A percentile compares a stretch with the other conserved stretches of the same genome.
These are phyloP conservation scores for Sarotherodon lohbergeri DNA, from an alignment of 2,113 vertebrate genomes.

Conservation along the genomic window DNA sequence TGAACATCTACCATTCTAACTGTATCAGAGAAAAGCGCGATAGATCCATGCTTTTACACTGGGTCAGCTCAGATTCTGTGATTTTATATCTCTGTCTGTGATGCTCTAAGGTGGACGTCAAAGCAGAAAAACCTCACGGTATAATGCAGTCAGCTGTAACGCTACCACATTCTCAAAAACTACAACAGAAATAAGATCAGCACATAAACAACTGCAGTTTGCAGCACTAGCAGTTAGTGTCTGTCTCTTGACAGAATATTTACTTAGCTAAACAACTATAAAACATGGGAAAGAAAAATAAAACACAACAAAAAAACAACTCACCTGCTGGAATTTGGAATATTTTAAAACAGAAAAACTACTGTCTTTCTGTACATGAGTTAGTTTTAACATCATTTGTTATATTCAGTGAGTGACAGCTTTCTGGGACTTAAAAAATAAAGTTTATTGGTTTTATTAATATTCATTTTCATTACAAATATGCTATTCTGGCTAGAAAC, in stretches of 20 bases:
- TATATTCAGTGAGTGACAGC: background rate
- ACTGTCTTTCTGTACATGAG: background rate
- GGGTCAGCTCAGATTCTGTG: background rate
- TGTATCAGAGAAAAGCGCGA: background rate
- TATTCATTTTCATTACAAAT: background rate
- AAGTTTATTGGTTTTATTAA: background rate
- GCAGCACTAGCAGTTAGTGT: background rate
- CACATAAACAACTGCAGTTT: background rate
- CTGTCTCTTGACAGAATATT: background rate
- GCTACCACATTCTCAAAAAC: background rate
- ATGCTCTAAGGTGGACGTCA: background rate
- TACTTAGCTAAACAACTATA: background rate
- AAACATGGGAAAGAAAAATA: background rate
- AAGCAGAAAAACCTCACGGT: background rate
- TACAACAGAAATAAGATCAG: background rate
- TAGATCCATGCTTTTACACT: background rate
- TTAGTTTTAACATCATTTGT: background rate
- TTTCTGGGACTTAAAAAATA: background rate
- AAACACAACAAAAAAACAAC: background rate
- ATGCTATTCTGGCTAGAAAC: background rate
- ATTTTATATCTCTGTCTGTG: background rate
- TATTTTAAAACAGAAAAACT: background rate
- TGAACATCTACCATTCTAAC: background rate
- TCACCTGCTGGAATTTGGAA: background rate
- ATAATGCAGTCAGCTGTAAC: background rate